Percentiles rank a stretch among this genome's conserved stretches.
These are phyloP conservation scores for Drosophila nigromelanica DNA, from an alignment of 1,140 invertebrate species.

Conservation along the genomic window DNA sequence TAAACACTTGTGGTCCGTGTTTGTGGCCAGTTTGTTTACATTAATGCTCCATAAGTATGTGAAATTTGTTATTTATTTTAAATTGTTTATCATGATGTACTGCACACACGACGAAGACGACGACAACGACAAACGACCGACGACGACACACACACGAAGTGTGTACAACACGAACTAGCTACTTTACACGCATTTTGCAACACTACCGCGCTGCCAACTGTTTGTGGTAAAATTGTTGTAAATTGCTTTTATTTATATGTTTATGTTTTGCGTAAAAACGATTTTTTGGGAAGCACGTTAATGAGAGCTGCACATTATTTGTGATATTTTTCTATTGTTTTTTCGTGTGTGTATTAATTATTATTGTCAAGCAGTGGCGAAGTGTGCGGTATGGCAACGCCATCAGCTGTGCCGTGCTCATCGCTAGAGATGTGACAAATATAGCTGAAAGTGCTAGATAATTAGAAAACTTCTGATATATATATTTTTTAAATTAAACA, in stretches of 20 bases:
- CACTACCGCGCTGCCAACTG: slow-evolving; percentile 31
- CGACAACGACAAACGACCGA: slow-evolving; percentile 47
- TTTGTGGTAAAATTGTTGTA: not conserved
- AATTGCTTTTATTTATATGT: not conserved
- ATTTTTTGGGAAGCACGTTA: not conserved
- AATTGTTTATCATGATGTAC: slow-evolving; percentile 75
- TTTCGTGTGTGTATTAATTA: not conserved
- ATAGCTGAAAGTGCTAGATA: not conserved
- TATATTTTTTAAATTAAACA: too few relatives aligned
- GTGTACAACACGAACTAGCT: slow-evolving; percentile 37
- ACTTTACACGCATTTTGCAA: slow-evolving; percentile 14
- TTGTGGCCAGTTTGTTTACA: slow-evolving; percentile 60
- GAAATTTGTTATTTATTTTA: slow-evolving; percentile 71
- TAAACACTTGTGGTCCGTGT: slow-evolving; percentile 53
- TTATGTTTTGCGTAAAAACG: not conserved
- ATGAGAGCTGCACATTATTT: not conserved
- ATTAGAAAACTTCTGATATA: too few relatives aligned
- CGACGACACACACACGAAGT: slow-evolving; percentile 48
- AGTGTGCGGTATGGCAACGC: slow-evolving; percentile 6
- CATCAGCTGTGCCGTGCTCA: not conserved
- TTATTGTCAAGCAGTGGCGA: not conserved
- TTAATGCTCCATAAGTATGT: slow-evolving; percentile 52
- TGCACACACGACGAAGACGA: slow-evolving; percentile 63
- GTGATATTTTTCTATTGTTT: not conserved
- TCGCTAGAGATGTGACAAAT: not conserved